Evolutionary conservation across 2,888 invertebrate genomes (phyloP), one percentile per base, ranked within the genome.

Genomic region (Flexamia atlantica): DNA sequence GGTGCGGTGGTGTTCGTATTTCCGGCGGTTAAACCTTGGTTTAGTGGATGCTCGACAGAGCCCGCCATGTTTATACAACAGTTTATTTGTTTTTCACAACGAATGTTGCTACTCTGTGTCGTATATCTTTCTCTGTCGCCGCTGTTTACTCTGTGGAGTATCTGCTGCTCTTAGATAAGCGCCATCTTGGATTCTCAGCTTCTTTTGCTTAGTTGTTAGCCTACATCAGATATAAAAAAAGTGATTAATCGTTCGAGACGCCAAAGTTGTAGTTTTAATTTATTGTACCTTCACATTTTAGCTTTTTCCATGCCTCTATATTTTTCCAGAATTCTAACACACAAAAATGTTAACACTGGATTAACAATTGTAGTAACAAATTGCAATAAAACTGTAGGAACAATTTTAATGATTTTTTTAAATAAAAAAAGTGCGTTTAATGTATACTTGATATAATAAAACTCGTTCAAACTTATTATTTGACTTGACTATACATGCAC

Each of bases 1-100:
- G 23, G 57, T 23, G 57, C 20, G 20, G 36, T 36, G 36, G 36
- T 36, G 36, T 36, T 9, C 36, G 14, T 53, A 53, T 53, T 2
- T 53, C 20, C 9, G 53, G 53, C 53, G 53, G 53, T n/a, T 53
- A 53, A 53, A 53, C 53, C 53, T n/a, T 20, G 53, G 53, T 53
- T 53, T 23, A 53, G 20, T 3, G 23, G 23, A 53, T 23, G 53
- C 53, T 23, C 53, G 53, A 9, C 64, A 64, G 64, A 53, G 20
- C 53, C 7, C 64, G 20, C 28, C 64, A 64, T 64, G 64, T 64
- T 64, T 64, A 30, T 30, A 28, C 53, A 17, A 28, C 64, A 64
- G 64, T 64, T 64, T 64, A 64, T 64, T 64, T 64, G 64, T 64
- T 64, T 64, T 64, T 64, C 64, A 64, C 64, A 64, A 64, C 64